A percentile compares a stretch with the other conserved stretches of the same genome.
phyloP scores from a whole-genome alignment of 92 coral and sea anemone species.

The Porites lobata region DNA sequence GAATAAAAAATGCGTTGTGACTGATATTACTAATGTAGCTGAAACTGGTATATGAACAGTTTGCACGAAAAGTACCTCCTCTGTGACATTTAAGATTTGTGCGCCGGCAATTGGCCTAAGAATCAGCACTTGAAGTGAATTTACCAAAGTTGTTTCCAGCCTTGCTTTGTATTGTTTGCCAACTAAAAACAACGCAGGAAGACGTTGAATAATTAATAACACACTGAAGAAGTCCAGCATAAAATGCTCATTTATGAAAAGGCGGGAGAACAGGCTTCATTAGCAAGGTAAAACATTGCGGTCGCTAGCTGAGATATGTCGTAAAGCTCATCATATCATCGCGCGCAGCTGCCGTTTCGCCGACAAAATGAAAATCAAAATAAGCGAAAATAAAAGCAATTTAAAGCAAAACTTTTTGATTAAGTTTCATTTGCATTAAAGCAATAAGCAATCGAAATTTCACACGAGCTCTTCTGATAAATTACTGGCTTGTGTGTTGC shows the following conservation, averaged over 20 bases:
- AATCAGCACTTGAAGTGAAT: neutral
- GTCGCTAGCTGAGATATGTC: slow-evolving; percentile 70
- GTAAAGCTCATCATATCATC: slow-evolving; percentile 25
- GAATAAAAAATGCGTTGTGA: slow-evolving; percentile 23
- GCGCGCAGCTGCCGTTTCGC: slow-evolving; percentile 40
- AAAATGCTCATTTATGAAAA: slow-evolving; percentile 79
- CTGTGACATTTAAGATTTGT: neutral
- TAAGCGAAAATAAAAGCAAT: no score
- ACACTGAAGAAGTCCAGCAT: slow-evolving; percentile 40
- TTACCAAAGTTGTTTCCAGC: slow-evolving; percentile 24
- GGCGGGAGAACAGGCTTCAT: slow-evolving; percentile 61
- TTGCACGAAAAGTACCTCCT: neutral
- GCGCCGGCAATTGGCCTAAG: neutral
- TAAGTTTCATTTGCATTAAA: no score
- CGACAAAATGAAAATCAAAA: neutral
- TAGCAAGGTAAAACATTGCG: slow-evolving; percentile 71
- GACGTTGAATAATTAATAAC: slow-evolving; percentile 54
- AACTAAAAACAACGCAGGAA: slow-evolving; percentile 41
- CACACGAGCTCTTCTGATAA: neutral
- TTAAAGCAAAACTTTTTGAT: no score
- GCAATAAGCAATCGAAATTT: neutral
- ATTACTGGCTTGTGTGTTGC: neutral
- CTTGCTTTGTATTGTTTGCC: slow-evolving; percentile 33
- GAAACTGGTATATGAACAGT: slow-evolving; percentile 18
- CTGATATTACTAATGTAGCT: slow-evolving; percentile 22